Conservation (phyloP, 2,888 invertebrate genomes). For the Julus scandinavius region DNA sequence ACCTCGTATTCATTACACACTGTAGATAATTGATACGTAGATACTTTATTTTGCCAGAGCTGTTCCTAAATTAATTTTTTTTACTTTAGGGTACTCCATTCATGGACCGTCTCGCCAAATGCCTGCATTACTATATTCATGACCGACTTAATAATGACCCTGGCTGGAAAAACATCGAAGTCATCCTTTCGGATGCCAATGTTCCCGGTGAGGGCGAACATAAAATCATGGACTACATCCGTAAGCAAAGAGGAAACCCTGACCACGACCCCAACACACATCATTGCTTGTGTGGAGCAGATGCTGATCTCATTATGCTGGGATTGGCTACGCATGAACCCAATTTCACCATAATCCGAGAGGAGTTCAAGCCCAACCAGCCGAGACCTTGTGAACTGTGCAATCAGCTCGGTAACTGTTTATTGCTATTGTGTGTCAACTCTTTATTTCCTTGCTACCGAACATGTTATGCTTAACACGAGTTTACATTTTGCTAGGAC, state of each 20-base stretch:
- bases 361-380: constrained; percentile 98
- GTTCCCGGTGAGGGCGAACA: constrained; percentile 99
- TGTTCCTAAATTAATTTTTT: constrained; percentile 17
- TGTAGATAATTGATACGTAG: not conserved
- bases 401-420: constrained; percentile 71
- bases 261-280: constrained; percentile 98
- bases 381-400: constrained; percentile 96
- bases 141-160: constrained; percentile 91
- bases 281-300: constrained; percentile 97
- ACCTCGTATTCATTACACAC: not conserved
- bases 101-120: constrained; percentile 85
- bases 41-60: not conserved
- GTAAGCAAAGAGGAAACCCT: constrained; percentile 92
- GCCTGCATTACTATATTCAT: constrained; percentile 86
- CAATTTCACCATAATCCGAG: constrained; percentile 97
- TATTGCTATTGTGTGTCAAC: not conserved
- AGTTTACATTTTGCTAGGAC: constrained; percentile 71
- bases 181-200: constrained; percentile 97
- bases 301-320: constrained; percentile 98
- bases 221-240: constrained; percentile 99
- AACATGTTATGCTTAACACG: not conserved
- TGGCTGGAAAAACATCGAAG: constrained; percentile 92
- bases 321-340: constrained; percentile 99
- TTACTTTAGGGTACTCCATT: constrained; percentile 86
- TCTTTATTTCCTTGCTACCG: not conserved